Percentiles rank a stretch among this genome's conserved stretches.
These are phyloP conservation scores for Bothrops jararaca DNA, from an alignment of 2,113 vertebrate species.

Conservation along the genomic window DNA sequence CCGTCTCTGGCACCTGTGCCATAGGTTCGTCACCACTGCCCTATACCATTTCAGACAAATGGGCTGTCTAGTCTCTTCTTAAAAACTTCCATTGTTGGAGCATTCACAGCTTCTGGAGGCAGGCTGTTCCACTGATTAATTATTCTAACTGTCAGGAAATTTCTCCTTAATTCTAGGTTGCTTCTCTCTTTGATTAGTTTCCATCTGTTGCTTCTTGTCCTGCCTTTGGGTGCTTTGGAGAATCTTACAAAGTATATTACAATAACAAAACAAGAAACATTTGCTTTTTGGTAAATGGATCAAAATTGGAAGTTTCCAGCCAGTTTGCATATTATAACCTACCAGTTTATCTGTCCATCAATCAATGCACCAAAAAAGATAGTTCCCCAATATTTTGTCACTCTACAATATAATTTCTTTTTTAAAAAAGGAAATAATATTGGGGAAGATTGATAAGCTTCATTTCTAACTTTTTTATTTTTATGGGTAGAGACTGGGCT, in stretches of 20 bases:
- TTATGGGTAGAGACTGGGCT: not conserved
- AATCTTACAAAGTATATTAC: not conserved
- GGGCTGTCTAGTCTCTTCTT: not conserved
- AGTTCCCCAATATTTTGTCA: not conserved
- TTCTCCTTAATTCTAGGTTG: not conserved
- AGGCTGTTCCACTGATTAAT: not conserved
- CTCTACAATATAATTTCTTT: not conserved
- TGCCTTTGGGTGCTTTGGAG: not conserved
- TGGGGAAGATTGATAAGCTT: not conserved
- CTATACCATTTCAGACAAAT: not conserved
- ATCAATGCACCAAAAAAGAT: not conserved
- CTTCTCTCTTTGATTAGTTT: not conserved
- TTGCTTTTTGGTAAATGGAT: not conserved
- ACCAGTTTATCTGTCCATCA: not conserved
- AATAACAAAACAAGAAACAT: not conserved
- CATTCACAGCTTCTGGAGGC: not conserved
- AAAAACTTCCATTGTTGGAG: not conserved
- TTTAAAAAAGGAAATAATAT: not conserved
- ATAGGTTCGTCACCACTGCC: too few species aligned
- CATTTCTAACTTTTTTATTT: not conserved
- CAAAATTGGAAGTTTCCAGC: not conserved
- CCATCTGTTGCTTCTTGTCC: not conserved
- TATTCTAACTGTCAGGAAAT: not conserved
- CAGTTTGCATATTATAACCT: not conserved
- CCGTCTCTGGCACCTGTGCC: too few species aligned